Percentiles rank a stretch among this genome's conserved stretches.
Evolutionary conservation across 1,140 invertebrate genomes (phyloP).

Genomic region (Spodoptera litura): DNA sequence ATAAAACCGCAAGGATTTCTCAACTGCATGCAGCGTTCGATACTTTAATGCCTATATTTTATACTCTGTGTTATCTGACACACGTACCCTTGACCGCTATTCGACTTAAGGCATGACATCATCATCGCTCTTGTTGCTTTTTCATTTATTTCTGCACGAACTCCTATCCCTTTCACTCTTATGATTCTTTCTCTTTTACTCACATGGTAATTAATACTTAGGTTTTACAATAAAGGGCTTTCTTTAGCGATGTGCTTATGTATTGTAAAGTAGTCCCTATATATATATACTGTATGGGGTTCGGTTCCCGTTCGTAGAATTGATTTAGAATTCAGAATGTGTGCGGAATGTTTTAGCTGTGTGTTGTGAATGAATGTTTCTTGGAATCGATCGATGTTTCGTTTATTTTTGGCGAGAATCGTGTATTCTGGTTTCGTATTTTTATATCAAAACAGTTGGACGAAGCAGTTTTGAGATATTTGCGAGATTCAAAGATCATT

Average conservation of each 20-base stretch:
- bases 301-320: constrained; percentile 24
- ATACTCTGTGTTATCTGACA: constrained; percentile 62
- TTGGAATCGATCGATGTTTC: constrained; percentile 4
- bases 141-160: constrained; percentile 80
- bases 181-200: constrained; percentile 37
- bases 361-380: constrained; percentile 12
- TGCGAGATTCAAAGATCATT: no score
- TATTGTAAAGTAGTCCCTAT: background rate
- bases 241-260: constrained; percentile 30
- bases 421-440: background rate
- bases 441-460: background rate
- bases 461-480: no score
- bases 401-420: constrained; percentile 4
- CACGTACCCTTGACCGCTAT: constrained; percentile 79
- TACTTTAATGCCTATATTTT: constrained; percentile 47
- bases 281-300: background rate
- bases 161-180: constrained; percentile 62
- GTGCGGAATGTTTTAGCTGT: constrained; percentile 1
- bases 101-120: constrained; percentile 76
- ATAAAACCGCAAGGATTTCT: constrained; percentile 37
- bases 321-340: constrained; percentile 24
- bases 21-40: constrained; percentile 29
- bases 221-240: constrained; percentile 44
- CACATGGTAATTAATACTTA: constrained; percentile 35
- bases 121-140: constrained; percentile 64